Base-by-base conservation (phyloP, 2,888 invertebrate genomes). In the Monochamus alternatus region DNA sequence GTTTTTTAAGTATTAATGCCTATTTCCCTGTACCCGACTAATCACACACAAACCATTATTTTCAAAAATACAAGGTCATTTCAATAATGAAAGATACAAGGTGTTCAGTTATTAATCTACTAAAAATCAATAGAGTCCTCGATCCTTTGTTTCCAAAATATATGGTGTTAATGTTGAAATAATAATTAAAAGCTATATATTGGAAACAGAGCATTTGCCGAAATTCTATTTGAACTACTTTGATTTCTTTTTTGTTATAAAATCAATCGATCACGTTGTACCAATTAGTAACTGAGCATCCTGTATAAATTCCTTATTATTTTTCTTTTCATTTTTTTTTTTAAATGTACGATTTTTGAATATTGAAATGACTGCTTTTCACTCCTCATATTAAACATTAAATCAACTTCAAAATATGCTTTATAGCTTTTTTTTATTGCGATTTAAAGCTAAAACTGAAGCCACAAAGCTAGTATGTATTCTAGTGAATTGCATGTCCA, bases 1-100 rank as follows among this genome's bases (percentile, higher is more conserved):
- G 85, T 85, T 77, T 78, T 80, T 71, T 47, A 72, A 75, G 70
- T 78, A 76, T 75, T 81, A 76, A 75, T 77, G 74, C 47, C 75
- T 77, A 76, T 76, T 78, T 63, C 71, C 62, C 59, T 55, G 59
- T 74, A 66, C 62, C 63, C 63, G 74, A 79, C 77, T 79, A 79
- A 79, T 79, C 74, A 77, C 69, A 68, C 47, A 65, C 68, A 58
- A 31, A 65, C 62, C 60, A 59, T 55, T 59, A 30, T 60, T 66
- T 63, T 66, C 62, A 65, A 47, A 64, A 52, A 51, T 10, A 31
- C 47, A 10, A 51, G 63, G 73, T 71, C 76, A 76, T 75, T 69
- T 73, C 74, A 75, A 75, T 60, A 74, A 74, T 22, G 9, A 14
- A 47, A n/a, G n/a, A n/a, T n/a, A n/a, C n/a, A n/a, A n/a, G n/a